These are phyloP conservation scores for Drosophila rhopaloa DNA, from an alignment of 1,140 invertebrate genomes.

Conservation along the genomic window DNA sequence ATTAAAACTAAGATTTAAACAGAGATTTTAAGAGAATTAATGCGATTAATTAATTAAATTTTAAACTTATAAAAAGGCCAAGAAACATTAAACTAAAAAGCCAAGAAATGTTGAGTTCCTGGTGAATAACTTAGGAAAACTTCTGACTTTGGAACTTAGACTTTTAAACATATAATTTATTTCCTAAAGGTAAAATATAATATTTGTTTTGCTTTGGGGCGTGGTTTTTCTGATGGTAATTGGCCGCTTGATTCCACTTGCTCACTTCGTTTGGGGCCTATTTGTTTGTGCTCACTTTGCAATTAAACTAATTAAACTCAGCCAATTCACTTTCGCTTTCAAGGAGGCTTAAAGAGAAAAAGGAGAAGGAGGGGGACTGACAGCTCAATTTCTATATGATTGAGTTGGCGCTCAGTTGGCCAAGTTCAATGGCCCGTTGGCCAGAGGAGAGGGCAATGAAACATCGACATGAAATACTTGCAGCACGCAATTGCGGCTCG, in stretches of 20 bases:
- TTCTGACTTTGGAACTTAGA: too few relatives aligned
- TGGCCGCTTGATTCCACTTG: background rate
- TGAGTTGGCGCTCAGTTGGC: conserved; percentile 35
- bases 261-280: conserved; percentile 7
- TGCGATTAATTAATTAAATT: too few relatives aligned
- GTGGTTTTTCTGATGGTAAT: conserved; percentile 17
- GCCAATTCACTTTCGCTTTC: conserved; percentile 68
- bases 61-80: too few relatives aligned
- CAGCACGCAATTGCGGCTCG: conserved; percentile 55
- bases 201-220: too few relatives aligned
- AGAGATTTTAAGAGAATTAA: too few relatives aligned
- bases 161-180: background rate
- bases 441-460: conserved; percentile 18
- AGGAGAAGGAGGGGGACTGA: conserved; percentile 15
- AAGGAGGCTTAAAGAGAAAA: background rate
- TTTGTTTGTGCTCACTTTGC: conserved; percentile 32
- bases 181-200: background rate
- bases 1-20: too few relatives aligned
- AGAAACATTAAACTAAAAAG: too few relatives aligned
- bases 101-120: too few relatives aligned
- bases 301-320: conserved; percentile 75
- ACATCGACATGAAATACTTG: conserved; percentile 59
- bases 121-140: too few relatives aligned
- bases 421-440: conserved; percentile 63
- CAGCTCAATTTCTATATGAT: conserved; percentile 58